phyloP scores from a whole-genome alignment of 53 echinoderm and acorn worm genomes.

The Hippasteria phrygiana region DNA sequence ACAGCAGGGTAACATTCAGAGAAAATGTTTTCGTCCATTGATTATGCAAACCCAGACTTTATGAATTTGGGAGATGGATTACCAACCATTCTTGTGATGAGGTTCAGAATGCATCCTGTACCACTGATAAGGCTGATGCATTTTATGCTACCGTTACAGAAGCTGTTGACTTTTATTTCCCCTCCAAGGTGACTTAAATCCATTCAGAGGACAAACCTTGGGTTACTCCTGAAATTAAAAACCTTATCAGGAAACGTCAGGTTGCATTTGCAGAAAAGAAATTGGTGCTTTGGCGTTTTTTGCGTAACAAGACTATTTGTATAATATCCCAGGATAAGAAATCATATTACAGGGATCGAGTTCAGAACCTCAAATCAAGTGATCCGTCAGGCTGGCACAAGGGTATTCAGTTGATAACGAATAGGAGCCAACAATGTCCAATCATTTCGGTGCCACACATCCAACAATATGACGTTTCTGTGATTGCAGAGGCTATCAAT shows the following conservation, averaged over 20 bases:
- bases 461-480: background rate
- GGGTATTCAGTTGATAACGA: constrained; percentile 49
- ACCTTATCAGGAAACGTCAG: constrained; percentile 30
- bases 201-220: constrained; percentile 59
- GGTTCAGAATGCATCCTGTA: constrained; percentile 6
- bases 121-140: constrained; percentile 40
- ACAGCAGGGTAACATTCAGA: background rate
- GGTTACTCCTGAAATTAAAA: constrained; percentile 39
- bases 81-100: constrained; percentile 26
- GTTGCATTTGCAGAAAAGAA: constrained; percentile 50
- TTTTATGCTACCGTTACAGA: background rate
- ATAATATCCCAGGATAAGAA: constrained; percentile 38
- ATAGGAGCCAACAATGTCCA: constrained; percentile 10
- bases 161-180: constrained; percentile 42
- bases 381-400: constrained; percentile 53
- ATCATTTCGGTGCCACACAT: constrained; percentile 32
- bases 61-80: constrained; percentile 61
- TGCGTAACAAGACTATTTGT: constrained; percentile 17
- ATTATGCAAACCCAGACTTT: constrained; percentile 27
- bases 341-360: constrained; percentile 15
- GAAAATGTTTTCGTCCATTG: constrained; percentile 1
- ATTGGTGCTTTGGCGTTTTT: constrained; percentile 8
- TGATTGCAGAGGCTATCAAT: constrained; percentile 20
- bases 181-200: constrained; percentile 29
- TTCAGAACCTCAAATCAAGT: constrained; percentile 51